These are phyloP conservation scores for Lemur catta DNA, from an alignment of 2,797 vertebrate genomes.

Conservation along the genomic window DNA sequence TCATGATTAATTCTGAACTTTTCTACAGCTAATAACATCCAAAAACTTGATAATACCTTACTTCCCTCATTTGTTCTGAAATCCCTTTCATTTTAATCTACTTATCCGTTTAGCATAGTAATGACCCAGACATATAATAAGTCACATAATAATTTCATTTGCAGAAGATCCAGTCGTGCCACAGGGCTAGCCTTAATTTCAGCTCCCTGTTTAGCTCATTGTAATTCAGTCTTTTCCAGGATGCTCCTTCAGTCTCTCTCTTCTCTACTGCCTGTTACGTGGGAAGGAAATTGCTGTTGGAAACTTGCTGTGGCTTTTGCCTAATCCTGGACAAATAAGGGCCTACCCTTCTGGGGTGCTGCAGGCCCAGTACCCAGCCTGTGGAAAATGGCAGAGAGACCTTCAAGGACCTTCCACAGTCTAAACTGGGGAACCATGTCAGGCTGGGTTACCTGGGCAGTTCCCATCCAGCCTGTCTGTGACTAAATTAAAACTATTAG, in stretches of 20 bases:
- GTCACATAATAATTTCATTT: background rate
- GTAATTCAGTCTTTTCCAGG: background rate
- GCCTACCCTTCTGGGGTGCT: background rate
- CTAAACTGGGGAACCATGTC: background rate
- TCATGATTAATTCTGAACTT: conserved; percentile 56
- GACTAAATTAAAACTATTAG: conserved; percentile 2
- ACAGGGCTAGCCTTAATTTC: background rate
- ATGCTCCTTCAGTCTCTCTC: background rate
- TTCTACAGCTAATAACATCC: background rate
- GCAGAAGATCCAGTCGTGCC: background rate
- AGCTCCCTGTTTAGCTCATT: background rate
- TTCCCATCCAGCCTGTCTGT: background rate
- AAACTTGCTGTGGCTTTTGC: background rate
- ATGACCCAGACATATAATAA: background rate
- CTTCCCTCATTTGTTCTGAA: background rate
- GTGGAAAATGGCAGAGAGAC: background rate
- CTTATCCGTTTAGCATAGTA: background rate
- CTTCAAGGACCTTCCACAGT: background rate
- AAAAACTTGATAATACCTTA: conserved; percentile 7
- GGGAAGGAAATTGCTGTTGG: background rate
- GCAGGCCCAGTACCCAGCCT: background rate
- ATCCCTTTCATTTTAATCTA: conserved; percentile 27
- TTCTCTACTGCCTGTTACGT: background rate
- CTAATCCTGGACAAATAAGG: background rate
- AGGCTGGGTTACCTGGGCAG: background rate